Base-by-base conservation (phyloP, 2,888 invertebrate genomes). In the Hydraecia micacea region DNA sequence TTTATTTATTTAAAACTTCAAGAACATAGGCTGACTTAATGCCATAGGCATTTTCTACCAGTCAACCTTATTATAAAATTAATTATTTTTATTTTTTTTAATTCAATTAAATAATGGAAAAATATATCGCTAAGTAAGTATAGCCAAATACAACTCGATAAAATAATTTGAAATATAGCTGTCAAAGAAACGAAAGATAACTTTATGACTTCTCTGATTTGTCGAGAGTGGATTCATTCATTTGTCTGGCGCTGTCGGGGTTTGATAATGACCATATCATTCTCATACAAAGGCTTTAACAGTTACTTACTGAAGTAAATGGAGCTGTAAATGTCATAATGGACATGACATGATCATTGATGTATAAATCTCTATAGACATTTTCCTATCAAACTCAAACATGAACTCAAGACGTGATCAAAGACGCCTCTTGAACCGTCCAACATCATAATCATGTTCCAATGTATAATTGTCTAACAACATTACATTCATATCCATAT, bases 401-500 rank as follows among this genome's bases (percentile, higher is more conserved):
- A 71, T 32, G 39, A 49, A 49, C 39, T 18, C 8, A 25, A 58
- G 28, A 70, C 46, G 28, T 32, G 28, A 79, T 55, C 25, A 55
- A 77, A 13, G 42, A 62, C 62, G 46, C n/a, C 15, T 46, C 25
- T 78, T 71, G 49, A 72, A 36, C 32, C 15, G 7, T 49, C 3
- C 32, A 42, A 36, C 21, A 67, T n/a, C 52, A 77, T 46, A 62
- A 55, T 71, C n/a, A 9, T 36, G 1, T 55, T 62, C 15, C 36
- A 39, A 75, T 28, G 0, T 21, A 81, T 25, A 58, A 58, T 60
- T 70, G 8, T 83, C 28, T 36, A 49, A 60, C 15, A 62, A 67
- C 18, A 80, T 46, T n/a, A 46, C 62, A 74, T 81, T 65, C 58
- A 55, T 63, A 79, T 60, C 68, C 63, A 63, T 28, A 81, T 46